Percentiles rank a stretch among this genome's conserved stretches.
phyloP scores from a whole-genome alignment of 2,888 invertebrate genomes.

The Ophion ventricosus region DNA sequence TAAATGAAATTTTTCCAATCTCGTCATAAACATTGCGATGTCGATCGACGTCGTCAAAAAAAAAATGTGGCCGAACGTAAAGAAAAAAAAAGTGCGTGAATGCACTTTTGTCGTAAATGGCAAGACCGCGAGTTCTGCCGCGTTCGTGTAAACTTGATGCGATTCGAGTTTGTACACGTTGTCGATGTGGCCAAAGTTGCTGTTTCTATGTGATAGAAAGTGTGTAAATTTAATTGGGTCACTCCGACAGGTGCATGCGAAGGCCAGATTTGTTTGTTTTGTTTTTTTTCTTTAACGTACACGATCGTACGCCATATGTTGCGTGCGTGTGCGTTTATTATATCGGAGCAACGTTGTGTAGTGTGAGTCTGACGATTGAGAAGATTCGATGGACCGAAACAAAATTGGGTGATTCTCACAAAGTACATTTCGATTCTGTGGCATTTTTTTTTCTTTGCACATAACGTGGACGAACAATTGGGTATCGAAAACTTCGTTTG shows the following conservation, averaged over 20 bases:
- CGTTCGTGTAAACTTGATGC: not conserved
- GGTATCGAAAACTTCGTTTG: not conserved
- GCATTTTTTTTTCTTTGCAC: not conserved
- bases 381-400: conserved; percentile 55
- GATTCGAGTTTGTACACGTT: conserved; percentile 3
- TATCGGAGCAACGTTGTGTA: not conserved
- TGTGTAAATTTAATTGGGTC: conserved; percentile 65
- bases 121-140: not conserved
- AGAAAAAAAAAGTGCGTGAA: conserved; percentile 3
- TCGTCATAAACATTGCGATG: no score
- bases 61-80: not conserved
- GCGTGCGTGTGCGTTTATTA: conserved; percentile 4
- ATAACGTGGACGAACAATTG: not conserved
- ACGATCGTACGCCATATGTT: not conserved
- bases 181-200: conserved; percentile 31
- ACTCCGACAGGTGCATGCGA: conserved; percentile 65
- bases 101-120: conserved; percentile 1
- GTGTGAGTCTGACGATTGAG: not conserved
- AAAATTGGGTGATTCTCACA: conserved; percentile 41
- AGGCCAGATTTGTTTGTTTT: conserved; percentile 60
- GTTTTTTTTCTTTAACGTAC: conserved; percentile 18
- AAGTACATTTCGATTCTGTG: conserved; percentile 9
- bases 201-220: conserved; percentile 36
- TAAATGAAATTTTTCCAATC: no score
- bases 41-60: not conserved